A percentile compares a stretch with the other conserved stretches of the same genome.
These are phyloP conservation scores for Helleia helle DNA, from an alignment of 2,888 invertebrate species.

Conservation along the genomic window DNA sequence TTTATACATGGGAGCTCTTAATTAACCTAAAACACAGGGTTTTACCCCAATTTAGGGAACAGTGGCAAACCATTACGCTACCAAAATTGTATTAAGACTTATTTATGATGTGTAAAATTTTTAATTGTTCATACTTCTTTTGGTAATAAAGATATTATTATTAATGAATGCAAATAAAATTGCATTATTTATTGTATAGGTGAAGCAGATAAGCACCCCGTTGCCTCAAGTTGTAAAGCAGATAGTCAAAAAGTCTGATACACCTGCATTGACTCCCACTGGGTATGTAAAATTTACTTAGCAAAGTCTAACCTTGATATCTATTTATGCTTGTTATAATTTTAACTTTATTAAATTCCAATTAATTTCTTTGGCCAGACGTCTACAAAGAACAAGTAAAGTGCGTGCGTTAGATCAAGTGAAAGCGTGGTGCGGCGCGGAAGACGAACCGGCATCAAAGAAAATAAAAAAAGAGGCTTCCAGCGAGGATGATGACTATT, in stretches of 20 bases:
- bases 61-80: too few species aligned
- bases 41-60: too few species aligned
- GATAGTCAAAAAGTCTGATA: constrained; percentile 48
- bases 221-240: constrained; percentile 53
- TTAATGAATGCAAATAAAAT: too few species aligned
- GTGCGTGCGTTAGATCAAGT: constrained; percentile 87
- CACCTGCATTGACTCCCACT: constrained; percentile 51
- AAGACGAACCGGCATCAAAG: constrained; percentile 60
- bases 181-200: constrained; percentile 32
- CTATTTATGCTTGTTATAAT: background rate
- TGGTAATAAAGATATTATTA: too few species aligned
- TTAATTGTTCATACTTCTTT: too few species aligned
- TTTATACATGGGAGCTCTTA: too few species aligned
- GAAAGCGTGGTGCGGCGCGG: constrained; percentile 86
- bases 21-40: too few species aligned
- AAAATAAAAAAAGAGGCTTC: constrained; percentile 70
- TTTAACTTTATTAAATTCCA: background rate
- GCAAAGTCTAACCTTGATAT: too few species aligned
- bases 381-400: constrained; percentile 85
- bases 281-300: too few species aligned
- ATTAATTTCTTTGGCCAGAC: constrained; percentile 39
- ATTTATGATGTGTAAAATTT: too few species aligned
- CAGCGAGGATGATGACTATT: constrained; percentile 62
- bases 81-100: too few species aligned
- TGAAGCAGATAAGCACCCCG: constrained; percentile 55